Percentiles rank a stretch among this genome's conserved stretches.
phyloP scores from a whole-genome alignment of 2,797 vertebrate species.

The Nyctibius grandis region DNA sequence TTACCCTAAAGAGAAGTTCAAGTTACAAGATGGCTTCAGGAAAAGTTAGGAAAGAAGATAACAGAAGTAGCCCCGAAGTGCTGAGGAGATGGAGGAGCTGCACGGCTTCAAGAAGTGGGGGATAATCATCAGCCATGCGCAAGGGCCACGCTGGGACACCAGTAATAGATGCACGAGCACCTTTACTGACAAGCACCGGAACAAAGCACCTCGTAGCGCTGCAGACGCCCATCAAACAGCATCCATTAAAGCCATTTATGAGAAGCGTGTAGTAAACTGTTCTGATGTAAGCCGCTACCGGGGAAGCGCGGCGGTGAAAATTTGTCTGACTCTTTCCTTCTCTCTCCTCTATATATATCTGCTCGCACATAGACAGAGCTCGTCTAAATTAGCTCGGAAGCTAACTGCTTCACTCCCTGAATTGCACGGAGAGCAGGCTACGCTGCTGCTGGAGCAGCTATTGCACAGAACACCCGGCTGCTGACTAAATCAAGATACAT shows the following conservation, averaged over 20 bases:
- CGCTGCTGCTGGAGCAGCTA: neutral
- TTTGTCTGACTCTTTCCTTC: conserved; percentile 19
- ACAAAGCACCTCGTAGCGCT: neutral
- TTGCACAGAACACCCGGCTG: conserved; percentile 20
- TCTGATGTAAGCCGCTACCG: conserved; percentile 22
- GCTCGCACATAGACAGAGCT: conserved; percentile 23
- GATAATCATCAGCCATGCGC: too few relatives aligned
- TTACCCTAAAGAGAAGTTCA: neutral
- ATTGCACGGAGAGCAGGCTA: conserved; percentile 9
- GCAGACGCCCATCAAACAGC: neutral
- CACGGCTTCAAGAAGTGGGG: accelerated
- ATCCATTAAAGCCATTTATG: conserved; percentile 13
- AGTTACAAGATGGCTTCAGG: neutral
- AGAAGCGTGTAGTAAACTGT: conserved; percentile 26
- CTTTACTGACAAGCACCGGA: neutral
- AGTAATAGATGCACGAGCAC: neutral
- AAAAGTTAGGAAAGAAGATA: neutral
- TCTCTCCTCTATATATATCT: conserved; percentile 14
- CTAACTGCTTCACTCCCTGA: conserved; percentile 44
- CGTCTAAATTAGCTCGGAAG: conserved; percentile 12
- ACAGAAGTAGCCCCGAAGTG: neutral
- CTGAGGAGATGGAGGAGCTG: neutral
- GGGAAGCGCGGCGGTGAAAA: conserved; percentile 5
- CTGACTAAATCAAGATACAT: conserved; percentile 11
- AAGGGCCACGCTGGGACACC: neutral